Base-by-base conservation (phyloP, 1,140 invertebrate species). In the Dreissena rostriformis region DNA sequence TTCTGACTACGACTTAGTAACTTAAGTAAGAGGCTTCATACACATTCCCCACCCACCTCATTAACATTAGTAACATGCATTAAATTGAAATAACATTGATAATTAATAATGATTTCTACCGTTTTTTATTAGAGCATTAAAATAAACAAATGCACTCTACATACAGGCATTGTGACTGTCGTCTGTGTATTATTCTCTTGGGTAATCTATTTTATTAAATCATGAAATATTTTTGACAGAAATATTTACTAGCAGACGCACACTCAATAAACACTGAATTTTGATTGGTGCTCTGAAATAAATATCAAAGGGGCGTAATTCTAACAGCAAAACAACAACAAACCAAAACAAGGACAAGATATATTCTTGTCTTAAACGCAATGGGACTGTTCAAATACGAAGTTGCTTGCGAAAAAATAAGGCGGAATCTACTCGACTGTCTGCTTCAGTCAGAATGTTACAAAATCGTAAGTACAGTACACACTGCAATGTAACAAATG, bases 401-500 rank as follows among this genome's bases (percentile, higher is more conserved):
- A 39, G 55, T 79, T 19, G 77, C 77, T 7, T 79, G 77, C 49
- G 65, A 70, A 39, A 12, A 22, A 49, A 49, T 53, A 28, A 70
- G 52, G 57, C 68, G 70, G 19, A 66, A 79, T 49, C 57, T 79
- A 53, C 39, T 79, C 7, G 70, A 79, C 51, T 79, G 77, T 39
- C 49, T 79, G 11, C 65, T 57, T 19, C 66, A 79, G 51, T 79
- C 77, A 39, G 77, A 79, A 57, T 79, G 77, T 61, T 79, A 79
- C 77, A 79, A 79, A 79, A 29, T 70, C 22, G 77, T 71, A 67
- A 70, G 77, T 2, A 10, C 61, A 70, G 77, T 2, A 10, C 61
- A n/a, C 24, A 19, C 2, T 63, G 2, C 39, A 39, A 39, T 39
- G 39, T 8, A 39, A 39, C 39, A 39, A 39, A 39, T 39, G 39